Base-by-base conservation (phyloP, 2,888 invertebrate species). In the Nemurella pictetii region DNA sequence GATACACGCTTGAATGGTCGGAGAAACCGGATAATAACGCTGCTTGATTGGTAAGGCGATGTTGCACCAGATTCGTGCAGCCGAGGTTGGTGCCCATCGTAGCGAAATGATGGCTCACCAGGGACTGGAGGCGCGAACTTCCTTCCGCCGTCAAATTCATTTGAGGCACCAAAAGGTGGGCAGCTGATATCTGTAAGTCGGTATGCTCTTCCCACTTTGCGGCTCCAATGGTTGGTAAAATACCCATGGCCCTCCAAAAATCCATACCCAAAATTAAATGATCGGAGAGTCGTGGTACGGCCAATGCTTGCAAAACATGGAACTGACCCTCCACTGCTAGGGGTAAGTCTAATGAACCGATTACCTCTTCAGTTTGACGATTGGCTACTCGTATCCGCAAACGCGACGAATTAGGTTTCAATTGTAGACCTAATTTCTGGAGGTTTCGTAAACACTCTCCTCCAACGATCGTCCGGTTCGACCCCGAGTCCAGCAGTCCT, bases 11-110 rank as follows among this genome's bases (percentile, higher is more conserved):
- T 86, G 86, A 9, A 75, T 83, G n/a, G 73, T 85, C 12, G 86
- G 85, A 32, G 87, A 86, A 28, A 87, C 27, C 5, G 86, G 87
- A 80, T 86, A 85, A 30, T 87, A 85, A 25, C 87, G 74, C 81
- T 87, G 86, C 28, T 87, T 87, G 12, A 87, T 80, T 0, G 87
- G 87, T 7, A 5, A n/a, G 3, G 85, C 55, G 77, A 4, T 27
- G 0, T 32, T 32, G 3, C 32, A 32, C 32, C 32, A 86, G 83
- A 15, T 83, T 82, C 7, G 82, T 77, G 20, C 84, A 85, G 20
- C 27, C 32, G 27, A 83, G 86, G 26, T 86, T 81, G 5, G 81
- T 32, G 32, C 32, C 32, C 32, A 32, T 32, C 4, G 32, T 9
- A 32, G 3, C 9, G 32, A 32, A 32, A 32, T 32, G 32, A 32